These are phyloP conservation scores for Pempheris klunzingeri DNA, from an alignment of 2,797 vertebrate species.

Conservation along the genomic window DNA sequence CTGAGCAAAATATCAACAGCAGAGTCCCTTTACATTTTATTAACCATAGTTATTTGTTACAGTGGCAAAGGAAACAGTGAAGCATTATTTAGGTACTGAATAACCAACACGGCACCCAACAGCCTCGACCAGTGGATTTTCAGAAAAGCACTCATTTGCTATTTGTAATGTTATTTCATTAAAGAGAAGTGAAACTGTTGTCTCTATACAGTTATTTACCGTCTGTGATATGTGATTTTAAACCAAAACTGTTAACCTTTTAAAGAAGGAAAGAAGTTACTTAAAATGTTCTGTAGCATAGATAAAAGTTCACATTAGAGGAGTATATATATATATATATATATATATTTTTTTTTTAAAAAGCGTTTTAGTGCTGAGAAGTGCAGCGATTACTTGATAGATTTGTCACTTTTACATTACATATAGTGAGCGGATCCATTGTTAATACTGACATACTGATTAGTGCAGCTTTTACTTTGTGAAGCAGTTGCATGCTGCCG, in stretches of 20 bases:
- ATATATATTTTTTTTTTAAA: no score
- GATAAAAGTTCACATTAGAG: not conserved
- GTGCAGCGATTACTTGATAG: no score
- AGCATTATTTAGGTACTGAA: not conserved
- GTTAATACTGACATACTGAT: slow-evolving; percentile 24
- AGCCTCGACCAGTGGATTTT: not conserved
- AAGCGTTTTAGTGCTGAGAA: not conserved
- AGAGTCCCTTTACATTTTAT: not conserved
- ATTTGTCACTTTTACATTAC: slow-evolving; percentile 12
- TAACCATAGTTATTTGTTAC: slow-evolving; percentile 6
- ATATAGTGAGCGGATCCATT: slow-evolving; percentile 12
- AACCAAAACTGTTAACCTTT: not conserved
- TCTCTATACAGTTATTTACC: not conserved
- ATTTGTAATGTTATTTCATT: not conserved
- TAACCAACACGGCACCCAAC: not conserved
- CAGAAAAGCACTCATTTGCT: not conserved
- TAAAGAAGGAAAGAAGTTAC: no score
- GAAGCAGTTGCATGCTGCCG: not conserved
- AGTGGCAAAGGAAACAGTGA: not conserved
- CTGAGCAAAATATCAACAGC: not conserved
- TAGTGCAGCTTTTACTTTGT: not conserved
- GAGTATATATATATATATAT: not conserved
- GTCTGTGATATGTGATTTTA: not conserved
- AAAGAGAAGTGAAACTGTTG: no score
- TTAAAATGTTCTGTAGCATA: no score